Evolutionary conservation across 2,113 vertebrate genomes (phyloP).

Genomic region (Plecotus auritus): DNA sequence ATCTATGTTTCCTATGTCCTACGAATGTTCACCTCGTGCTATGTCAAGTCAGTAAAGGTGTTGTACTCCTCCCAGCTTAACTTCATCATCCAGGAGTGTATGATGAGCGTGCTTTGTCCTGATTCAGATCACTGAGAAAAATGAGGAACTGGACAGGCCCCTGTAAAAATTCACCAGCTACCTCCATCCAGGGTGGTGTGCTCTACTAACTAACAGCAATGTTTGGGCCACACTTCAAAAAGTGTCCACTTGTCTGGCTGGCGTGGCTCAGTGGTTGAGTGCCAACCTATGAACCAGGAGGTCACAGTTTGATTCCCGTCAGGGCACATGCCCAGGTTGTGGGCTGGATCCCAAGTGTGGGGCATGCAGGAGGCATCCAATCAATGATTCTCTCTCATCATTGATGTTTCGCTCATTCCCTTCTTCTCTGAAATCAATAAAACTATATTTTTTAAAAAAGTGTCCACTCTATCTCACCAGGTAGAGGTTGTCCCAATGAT

Average conservation of each 20-base stretch:
- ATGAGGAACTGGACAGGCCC: background rate
- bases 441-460: background rate
- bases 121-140: background rate
- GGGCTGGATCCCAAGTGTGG: too few relatives aligned
- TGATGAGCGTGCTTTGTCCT: background rate
- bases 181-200: too few relatives aligned
- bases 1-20: background rate
- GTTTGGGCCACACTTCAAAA: background rate
- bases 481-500: background rate
- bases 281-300: too few relatives aligned
- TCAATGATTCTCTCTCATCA: too few relatives aligned
- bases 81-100: too few relatives aligned
- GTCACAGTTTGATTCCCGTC: too few relatives aligned
- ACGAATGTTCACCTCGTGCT: background rate
- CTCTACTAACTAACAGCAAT: background rate
- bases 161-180: background rate
- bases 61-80: background rate
- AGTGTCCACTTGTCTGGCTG: background rate
- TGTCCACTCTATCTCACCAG: background rate
- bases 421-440: too few relatives aligned
- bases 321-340: too few relatives aligned
- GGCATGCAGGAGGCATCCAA: too few relatives aligned
- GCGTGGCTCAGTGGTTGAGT: too few relatives aligned
- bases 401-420: too few relatives aligned
- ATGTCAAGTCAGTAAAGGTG: background rate